Conservation (phyloP, 92 coral and sea anemone species). For the Virgularia gustaviana region DNA sequence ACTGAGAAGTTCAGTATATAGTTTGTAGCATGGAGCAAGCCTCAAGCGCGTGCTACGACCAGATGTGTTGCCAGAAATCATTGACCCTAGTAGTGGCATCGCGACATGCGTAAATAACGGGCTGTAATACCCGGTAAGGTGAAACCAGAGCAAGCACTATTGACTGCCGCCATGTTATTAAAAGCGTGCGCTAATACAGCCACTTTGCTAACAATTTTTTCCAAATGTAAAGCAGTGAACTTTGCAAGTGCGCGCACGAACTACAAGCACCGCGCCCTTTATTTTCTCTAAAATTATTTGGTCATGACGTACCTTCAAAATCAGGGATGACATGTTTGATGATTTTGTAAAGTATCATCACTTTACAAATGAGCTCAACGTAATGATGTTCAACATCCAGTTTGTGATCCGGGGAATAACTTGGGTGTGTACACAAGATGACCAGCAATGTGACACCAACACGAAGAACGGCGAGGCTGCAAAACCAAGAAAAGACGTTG, state of each 20-base stretch:
- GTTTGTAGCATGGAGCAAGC: too few relatives aligned
- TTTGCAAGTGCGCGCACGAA: too few relatives aligned
- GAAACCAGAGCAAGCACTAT: too few relatives aligned
- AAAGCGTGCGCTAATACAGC: too few relatives aligned
- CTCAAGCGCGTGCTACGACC: too few relatives aligned
- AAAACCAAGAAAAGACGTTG: neutral
- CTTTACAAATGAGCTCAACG: constrained; percentile 53
- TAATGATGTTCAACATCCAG: constrained; percentile 80
- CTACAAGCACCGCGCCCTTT: neutral
- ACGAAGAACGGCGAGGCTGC: constrained; percentile 58
- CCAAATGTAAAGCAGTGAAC: too few relatives aligned
- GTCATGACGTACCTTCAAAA: constrained; percentile 64
- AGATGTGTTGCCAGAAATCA: too few relatives aligned
- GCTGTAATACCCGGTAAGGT: too few relatives aligned
- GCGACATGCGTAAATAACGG: too few relatives aligned
- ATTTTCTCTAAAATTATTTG: neutral
- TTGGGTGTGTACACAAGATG: constrained; percentile 58
- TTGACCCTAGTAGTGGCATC: too few relatives aligned
- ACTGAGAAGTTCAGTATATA: neutral
- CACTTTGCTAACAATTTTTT: too few relatives aligned
- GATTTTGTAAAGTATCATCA: constrained; percentile 59
- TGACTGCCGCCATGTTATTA: too few relatives aligned
- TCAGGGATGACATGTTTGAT: constrained; percentile 59
- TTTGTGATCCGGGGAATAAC: constrained; percentile 66
- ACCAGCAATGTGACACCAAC: constrained; percentile 66